A percentile compares a stretch with the other conserved stretches of the same genome.
Evolutionary conservation across 1,140 invertebrate species (phyloP).

Genomic region (Solen grandis): DNA sequence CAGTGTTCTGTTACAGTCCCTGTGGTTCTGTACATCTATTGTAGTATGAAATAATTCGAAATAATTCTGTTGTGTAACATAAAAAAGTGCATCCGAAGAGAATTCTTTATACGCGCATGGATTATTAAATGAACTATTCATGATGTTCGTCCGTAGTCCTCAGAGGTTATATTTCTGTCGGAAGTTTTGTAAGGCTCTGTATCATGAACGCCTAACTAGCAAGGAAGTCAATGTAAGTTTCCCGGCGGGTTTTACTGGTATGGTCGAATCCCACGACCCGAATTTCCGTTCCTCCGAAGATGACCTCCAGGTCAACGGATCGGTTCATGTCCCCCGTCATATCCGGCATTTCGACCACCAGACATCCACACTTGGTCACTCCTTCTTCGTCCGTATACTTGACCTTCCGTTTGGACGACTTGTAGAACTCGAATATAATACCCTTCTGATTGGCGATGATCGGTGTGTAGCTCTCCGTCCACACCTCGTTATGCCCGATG

Average conservation of each 20-base stretch:
- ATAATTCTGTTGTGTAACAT: too few species aligned
- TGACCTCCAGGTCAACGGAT: slow-evolving; percentile 83
- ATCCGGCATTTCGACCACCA: slow-evolving; percentile 82
- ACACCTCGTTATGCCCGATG: slow-evolving; percentile 82
- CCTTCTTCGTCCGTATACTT: slow-evolving; percentile 84
- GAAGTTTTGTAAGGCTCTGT: too few species aligned
- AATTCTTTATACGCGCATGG: too few species aligned
- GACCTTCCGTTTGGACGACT: slow-evolving; percentile 80
- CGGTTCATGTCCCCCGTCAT: slow-evolving; percentile 74
- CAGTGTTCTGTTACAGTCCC: too few species aligned
- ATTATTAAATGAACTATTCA: too few species aligned
- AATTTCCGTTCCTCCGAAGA: slow-evolving; percentile 85
- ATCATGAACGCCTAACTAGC: slow-evolving; percentile 54
- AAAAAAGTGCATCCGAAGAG: too few species aligned
- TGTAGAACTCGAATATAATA: slow-evolving; percentile 84
- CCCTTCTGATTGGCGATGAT: slow-evolving; percentile 82
- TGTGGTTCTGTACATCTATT: too few species aligned
- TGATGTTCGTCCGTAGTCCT: too few species aligned
- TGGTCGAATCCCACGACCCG: slow-evolving; percentile 84
- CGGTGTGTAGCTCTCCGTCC: slow-evolving; percentile 83
- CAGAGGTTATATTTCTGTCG: too few species aligned
- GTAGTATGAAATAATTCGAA: too few species aligned
- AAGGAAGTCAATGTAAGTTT: slow-evolving; percentile 84
- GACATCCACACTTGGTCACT: slow-evolving; percentile 83
- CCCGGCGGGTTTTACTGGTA: slow-evolving; percentile 82